A percentile compares a stretch with the other conserved stretches of the same genome.
Evolutionary conservation across 2,888 invertebrate species (phyloP).

Genomic region (Pedicia rivosa): DNA sequence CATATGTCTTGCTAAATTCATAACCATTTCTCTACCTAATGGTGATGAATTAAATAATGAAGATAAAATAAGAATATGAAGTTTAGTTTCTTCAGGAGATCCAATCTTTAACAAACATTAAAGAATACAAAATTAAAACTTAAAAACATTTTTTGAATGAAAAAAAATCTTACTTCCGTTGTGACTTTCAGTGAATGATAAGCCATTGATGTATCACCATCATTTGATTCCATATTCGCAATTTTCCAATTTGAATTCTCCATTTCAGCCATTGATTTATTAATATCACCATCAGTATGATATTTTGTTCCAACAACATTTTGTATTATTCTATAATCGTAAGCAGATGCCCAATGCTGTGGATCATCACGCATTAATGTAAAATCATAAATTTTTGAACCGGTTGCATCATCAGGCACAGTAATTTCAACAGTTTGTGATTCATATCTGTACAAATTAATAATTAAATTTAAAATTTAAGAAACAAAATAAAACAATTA

Average conservation of each 20-base stretch:
- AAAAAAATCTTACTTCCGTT: conserved; percentile 38
- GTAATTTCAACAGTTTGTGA: conserved; percentile 23
- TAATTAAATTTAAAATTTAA: neutral
- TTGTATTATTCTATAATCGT: conserved; percentile 55
- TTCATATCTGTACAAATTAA: conserved; percentile 15
- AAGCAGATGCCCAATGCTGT: conserved; percentile 67
- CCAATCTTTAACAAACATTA: conserved; percentile 41
- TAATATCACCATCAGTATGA: conserved; percentile 46
- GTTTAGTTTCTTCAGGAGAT: conserved; percentile 62
- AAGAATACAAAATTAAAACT: neutral
- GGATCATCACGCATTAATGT: conserved; percentile 67
- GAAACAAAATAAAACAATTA: neutral
- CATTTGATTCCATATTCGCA: conserved; percentile 54
- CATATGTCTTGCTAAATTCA: conserved; percentile 71
- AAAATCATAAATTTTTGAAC: conserved; percentile 51
- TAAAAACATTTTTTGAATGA: neutral
- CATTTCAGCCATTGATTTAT: conserved; percentile 44
- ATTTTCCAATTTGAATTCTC: conserved; percentile 49
- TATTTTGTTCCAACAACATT: conserved; percentile 50
- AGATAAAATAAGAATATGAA: conserved; percentile 70
- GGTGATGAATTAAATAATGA: conserved; percentile 70
- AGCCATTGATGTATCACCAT: conserved; percentile 44
- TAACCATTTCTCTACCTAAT: conserved; percentile 64
- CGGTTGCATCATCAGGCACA: conserved; percentile 35
- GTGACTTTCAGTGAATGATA: conserved; percentile 59